Conservation (phyloP, 2,888 invertebrate genomes). For the Antheraea yamamai region DNA sequence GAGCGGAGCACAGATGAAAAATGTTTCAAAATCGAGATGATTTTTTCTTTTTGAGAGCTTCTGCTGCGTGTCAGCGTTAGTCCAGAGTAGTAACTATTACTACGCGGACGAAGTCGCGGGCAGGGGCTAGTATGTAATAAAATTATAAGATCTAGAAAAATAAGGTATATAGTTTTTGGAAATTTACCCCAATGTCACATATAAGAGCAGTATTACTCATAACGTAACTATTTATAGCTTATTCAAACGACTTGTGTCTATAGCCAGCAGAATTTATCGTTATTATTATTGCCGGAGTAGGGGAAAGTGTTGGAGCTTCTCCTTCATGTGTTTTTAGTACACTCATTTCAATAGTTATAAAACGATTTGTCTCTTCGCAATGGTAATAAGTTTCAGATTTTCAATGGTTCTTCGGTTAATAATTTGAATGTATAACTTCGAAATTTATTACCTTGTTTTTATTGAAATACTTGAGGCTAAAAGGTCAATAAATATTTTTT, state of each 20-base stretch:
- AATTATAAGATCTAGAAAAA: not conserved
- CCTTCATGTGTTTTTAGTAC: conserved; percentile 61
- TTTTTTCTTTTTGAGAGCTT: no score
- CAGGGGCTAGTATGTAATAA: not conserved
- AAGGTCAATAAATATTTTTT: not conserved
- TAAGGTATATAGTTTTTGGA: not conserved
- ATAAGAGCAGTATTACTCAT: not conserved
- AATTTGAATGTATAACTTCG: not conserved
- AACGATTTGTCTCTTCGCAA: conserved; percentile 58
- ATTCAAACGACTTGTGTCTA: conserved; percentile 17
- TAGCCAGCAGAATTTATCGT: conserved; percentile 59
- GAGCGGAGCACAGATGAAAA: no score
- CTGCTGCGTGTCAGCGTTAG: no score
- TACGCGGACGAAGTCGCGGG: no score
- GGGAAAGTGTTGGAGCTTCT: conserved; percentile 62
- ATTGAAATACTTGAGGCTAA: not conserved
- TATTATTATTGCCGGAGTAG: conserved; percentile 66
- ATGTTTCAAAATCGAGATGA: no score
- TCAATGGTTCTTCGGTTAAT: conserved; percentile 18
- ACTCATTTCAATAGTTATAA: conserved; percentile 59
- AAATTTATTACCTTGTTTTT: conserved; percentile 5
- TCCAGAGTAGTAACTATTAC: no score
- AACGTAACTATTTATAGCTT: conserved; percentile 15
- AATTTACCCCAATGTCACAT: not conserved
- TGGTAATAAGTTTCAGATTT: conserved; percentile 17